Evolutionary conservation across 1,140 invertebrate genomes (phyloP).

Genomic region (Brachionus paranguensis): DNA sequence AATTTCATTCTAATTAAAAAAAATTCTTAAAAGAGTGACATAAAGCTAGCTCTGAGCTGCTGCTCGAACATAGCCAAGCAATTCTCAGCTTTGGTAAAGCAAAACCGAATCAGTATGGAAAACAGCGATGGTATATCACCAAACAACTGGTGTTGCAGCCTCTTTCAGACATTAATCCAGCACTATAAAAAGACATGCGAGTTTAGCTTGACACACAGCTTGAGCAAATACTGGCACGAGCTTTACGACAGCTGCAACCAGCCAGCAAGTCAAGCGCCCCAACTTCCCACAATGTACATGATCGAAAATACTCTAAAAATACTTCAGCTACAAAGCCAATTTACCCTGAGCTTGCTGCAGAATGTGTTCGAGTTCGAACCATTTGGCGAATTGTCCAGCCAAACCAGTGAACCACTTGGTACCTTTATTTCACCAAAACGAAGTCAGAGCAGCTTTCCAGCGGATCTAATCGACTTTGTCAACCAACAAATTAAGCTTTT

Average conservation of each 20-base stretch:
- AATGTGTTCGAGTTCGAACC: background rate
- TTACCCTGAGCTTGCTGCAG: background rate
- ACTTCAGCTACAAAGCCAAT: background rate
- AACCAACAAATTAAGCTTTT: background rate
- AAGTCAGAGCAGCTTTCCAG: background rate
- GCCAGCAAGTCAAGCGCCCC: background rate
- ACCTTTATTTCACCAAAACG: background rate
- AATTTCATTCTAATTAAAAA: background rate
- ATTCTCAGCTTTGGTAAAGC: background rate
- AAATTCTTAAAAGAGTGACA: background rate
- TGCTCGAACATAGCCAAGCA: background rate
- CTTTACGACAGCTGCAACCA: background rate
- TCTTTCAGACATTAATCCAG: background rate
- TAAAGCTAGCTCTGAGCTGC: background rate
- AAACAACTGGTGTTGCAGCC: background rate
- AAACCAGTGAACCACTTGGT: background rate
- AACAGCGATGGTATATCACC: background rate
- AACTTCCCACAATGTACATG: background rate
- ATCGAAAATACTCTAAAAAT: conserved; percentile 7
- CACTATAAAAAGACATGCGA: background rate
- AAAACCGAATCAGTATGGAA: background rate
- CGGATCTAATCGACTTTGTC: background rate
- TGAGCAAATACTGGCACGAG: background rate
- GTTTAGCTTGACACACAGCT: background rate
- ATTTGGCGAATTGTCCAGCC: background rate